Evolutionary conservation across 2,888 invertebrate genomes (phyloP), one percentile per base, ranked within the genome.

Genomic region (Drosophila diplacantha): DNA sequence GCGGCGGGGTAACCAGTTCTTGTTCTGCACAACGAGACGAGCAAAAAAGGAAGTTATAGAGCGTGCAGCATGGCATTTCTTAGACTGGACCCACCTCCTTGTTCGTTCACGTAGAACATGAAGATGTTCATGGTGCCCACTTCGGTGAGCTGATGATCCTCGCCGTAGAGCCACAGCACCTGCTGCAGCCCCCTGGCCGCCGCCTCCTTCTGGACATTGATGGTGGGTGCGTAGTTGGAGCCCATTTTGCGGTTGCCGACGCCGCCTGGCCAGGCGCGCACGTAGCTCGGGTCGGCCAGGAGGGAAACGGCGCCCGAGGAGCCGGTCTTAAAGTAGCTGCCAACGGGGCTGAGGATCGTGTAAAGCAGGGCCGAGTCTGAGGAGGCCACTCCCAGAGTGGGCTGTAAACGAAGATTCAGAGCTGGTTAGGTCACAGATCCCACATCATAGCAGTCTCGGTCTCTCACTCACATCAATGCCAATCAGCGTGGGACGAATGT

Each of bases 91-190:
- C 9, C 14, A 97, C 97, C 96, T 91, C 98, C 98, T 85, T 95
- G 90, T 55, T 96, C 94, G 85, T 98, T 95, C 71, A 94, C 91
- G 89, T 93, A 93, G 82, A 95, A 93, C 87, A 97, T 91, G 87
- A 99, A 98, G 55, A 99, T 92, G 87, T 99, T 99, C 99, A 99
- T 99, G 14, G 98, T 96, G 53, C 99, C 99, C 44, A 96, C 98
- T 91, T 99, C 99, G 0, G 99, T 99, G 26, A 99, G 86, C 87
- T 96, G 92, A 85, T 97, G 93, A 83, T 99, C 93, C 1, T 95
- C 93, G 3, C 98, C 99, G 85, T 94, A 98, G 38, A 99, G 90
- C 99, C 99, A 99, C 56, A 99, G 88, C 9, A 97, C 97, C 90
- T 99, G 99, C 77, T 98, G 96, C 73, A 96, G 92, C 2, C 96